Evolutionary conservation across 1,140 invertebrate species (phyloP), one percentile per base, ranked within the genome.

Genomic region (Drosophila tropicalis): DNA sequence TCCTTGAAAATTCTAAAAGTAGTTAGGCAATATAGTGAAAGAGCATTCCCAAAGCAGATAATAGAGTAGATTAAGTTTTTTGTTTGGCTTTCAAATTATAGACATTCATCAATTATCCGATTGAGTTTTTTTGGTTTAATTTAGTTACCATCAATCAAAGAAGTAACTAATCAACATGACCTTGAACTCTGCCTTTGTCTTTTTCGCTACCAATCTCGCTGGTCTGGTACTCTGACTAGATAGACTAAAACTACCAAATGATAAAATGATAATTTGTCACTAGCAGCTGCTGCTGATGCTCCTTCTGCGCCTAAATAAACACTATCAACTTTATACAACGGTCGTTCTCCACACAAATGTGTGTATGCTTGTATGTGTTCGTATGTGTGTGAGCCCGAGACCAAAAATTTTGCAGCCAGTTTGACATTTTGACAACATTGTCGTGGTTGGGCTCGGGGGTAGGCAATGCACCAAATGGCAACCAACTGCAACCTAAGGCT

Each of bases 221-320:
- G 17, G 34, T 1, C 7, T 51, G 44, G 3, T 36, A 12, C 44
- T 10, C 17, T 51, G 9, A 1, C 17, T 51, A 68, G 39, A 47
- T 70, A 22, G 5, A 54, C 57, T 57, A 76, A 69, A 62, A 62
- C 63, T 77, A 72, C 22, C 19, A 65, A 78, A 80, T 89, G 83
- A 89, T 89, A 84, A 78, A 87, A 87, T 74, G 84, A 89, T 74
- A 89, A 89, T 84, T 89, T 87, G 83, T 89, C 84, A 84, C 70
- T 51, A 74, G 76, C 84, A 78, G 60, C 69, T 67, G 68, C 73
- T 54, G 60, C 19, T 64, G 60, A 54, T 67, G 34, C 41, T 70
- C 19, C 40, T 68, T 58, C 44, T 64, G 61, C 19, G 36, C 76
- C 72, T 67, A 76, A 67, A 68, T 76, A 67, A 83, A 81, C 68